Base-by-base conservation (phyloP, 2,797 vertebrate species). In the Amphiprion clarkii region DNA sequence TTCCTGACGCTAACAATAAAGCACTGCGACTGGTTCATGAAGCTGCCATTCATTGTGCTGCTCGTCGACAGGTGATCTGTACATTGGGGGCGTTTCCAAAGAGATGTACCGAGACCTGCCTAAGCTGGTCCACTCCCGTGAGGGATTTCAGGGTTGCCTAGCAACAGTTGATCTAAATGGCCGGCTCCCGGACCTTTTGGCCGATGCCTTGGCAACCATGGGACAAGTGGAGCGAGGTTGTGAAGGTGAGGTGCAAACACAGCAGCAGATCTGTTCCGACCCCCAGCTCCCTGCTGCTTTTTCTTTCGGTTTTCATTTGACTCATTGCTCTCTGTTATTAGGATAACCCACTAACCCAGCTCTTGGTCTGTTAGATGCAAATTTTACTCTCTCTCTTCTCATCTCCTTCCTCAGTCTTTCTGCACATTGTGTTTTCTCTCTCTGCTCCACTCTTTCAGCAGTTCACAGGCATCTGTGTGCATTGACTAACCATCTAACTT, bases 201-300 rank as follows among this genome's bases (percentile, higher is more conserved):
- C 97, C 5, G 98, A 99, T 84, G 97, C 98, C 58, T 93, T 99
- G 84, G 96, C 96, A 88, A 97, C 96, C 80, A 95, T 96, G 39
- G 98, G 98, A 62, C 98, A 99, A 88, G 98, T 99, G 85, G 98
- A 99, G 91, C 95, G 98, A 93, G 98, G 98, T 90, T 99, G 98
- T 83, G 98, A 99, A 99, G 98, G 98, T 99, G 91, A 89, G 92
- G 23, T 33, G 51, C 74, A 81, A 61, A 69, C 55, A 61, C 39
- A 66, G 6, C 29, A 17, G 42, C 11, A 39, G 48, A 63, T 73
- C n/a, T 67, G 63, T 19, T 64, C 46, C 67, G 27, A 36, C 57
- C 64, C 21, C 55, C 55, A 3, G 19, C 6, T 68, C 74, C 73
- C 57, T 70, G 27, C 29, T 86, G 72, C 68, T 73, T 76, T 76